Conservation (phyloP, 2,113 vertebrate genomes). For the Rhea pennata region DNA sequence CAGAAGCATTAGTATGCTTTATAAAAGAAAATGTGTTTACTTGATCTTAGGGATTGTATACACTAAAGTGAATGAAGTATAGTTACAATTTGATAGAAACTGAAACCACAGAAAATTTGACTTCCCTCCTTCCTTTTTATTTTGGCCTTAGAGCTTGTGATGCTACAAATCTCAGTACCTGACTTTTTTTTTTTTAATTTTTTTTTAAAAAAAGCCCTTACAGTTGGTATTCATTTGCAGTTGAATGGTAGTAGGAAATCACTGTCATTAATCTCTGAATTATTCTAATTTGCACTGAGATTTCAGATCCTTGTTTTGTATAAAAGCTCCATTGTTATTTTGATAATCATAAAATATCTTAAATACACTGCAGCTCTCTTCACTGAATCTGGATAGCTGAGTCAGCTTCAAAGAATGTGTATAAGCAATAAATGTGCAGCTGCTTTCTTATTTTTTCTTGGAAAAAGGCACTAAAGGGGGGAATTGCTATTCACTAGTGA, state of each 20-base stretch:
- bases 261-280: neutral
- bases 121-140: neutral
- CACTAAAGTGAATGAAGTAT: neutral
- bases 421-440: neutral
- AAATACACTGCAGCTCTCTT: conserved; percentile 9
- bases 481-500: conserved; percentile 11
- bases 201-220: neutral
- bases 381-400: neutral
- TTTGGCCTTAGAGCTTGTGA: neutral
- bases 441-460: conserved; percentile 1
- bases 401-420: neutral
- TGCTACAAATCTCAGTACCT: neutral
- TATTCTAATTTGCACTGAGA: neutral
- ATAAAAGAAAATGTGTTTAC: neutral
- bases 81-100: neutral
- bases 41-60: neutral
- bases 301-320: neutral
- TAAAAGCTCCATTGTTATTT: neutral
- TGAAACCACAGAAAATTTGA: neutral
- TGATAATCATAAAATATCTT: conserved; percentile 3
- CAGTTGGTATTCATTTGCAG: neutral
- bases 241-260: neutral
- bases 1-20: neutral
- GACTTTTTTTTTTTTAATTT: neutral
- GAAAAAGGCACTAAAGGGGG: neutral